Evolutionary conservation across 92 coral and sea anemone species (phyloP).

Genomic region (Zoanthus solanderi): DNA sequence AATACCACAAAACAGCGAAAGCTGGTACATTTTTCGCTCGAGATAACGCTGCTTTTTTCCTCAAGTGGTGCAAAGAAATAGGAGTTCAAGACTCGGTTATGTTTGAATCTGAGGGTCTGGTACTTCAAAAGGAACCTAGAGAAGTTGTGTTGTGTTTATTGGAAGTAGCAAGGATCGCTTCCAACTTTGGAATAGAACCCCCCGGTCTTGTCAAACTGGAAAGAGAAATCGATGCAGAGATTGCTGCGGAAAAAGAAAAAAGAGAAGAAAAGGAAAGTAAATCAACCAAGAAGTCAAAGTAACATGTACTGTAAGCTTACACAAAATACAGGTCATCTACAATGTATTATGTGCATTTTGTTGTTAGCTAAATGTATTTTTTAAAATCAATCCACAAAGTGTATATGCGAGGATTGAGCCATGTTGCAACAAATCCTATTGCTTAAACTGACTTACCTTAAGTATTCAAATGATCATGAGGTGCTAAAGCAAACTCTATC

Average conservation of each 20-base stretch:
- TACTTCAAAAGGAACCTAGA: constrained; percentile 92
- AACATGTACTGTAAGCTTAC: too few species aligned
- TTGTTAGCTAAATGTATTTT: too few species aligned
- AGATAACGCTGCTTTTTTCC: constrained; percentile 93
- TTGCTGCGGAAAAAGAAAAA: constrained; percentile 80
- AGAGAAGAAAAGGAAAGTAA: constrained; percentile 52
- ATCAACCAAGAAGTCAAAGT: constrained; percentile 65
- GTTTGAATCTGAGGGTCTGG: constrained; percentile 97
- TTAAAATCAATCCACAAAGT: too few species aligned
- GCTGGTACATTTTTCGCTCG: constrained; percentile 96
- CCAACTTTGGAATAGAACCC: constrained; percentile 92
- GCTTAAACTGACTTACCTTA: too few species aligned
- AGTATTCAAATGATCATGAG: too few species aligned
- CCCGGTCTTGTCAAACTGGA: constrained; percentile 91
- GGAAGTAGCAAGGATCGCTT: constrained; percentile 93
- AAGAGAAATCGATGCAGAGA: constrained; percentile 95
- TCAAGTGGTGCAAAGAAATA: constrained; percentile 93
- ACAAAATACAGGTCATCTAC: too few species aligned
- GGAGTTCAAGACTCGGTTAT: constrained; percentile 91
- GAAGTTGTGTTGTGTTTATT: constrained; percentile 91
- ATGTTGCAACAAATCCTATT: too few species aligned
- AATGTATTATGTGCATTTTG: too few species aligned
- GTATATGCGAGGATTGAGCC: too few species aligned
- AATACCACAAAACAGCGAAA: constrained; percentile 91
- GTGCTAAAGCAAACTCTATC: too few species aligned